Base-by-base conservation (phyloP, 2,888 invertebrate species). In the Lacanobia wlatinum region DNA sequence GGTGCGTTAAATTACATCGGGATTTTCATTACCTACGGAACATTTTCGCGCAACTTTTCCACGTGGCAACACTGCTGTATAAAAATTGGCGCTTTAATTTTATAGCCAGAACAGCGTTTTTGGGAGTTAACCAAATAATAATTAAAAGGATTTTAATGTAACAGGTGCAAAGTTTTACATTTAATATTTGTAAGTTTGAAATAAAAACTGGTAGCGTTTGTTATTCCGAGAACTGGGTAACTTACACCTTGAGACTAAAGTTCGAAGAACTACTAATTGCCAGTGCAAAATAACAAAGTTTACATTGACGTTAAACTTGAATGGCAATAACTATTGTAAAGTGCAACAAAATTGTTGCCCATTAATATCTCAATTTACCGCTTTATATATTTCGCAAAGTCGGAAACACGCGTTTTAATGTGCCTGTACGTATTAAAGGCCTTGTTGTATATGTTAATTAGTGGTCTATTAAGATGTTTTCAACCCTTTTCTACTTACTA, bases 271-370 rank as follows among this genome's bases (percentile, higher is more conserved):
- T 73, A 67, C 59, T 73, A 77, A 77, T 77, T 78, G 77, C 80
- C 64, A 80, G 38, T 74, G 67, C 78, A 64, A 74, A 78, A 80
- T 75, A 80, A 68, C 50, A 52, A 77, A 78, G 80, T 78, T 78
- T 80, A 56, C 74, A 80, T 78, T 68, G 75, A 56, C 74, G 75
- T 64, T 75, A 60, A 68, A 80, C 59, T 80, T 74, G 50, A 56
- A 74, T 67, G 21, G 67, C 63, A 52, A 67, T 80, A 74, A 80
- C n/a, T 56, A 55, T 67, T 79, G 28, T 55, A 61, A 78, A 77
- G 63, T 60, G 52, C 60, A 74, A 16, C 60, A 64, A 59, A 80
- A 56, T 65, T 74, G 62, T 62, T 50, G 7, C n/a, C 38, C 40
- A 52, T 46, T 80, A 50, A 67, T 73, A 52, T 63, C 21, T 38